Percentiles rank a stretch among this genome's conserved stretches.
phyloP scores from a whole-genome alignment of 2,888 invertebrate species.

The Ormyrus nitidulus region DNA sequence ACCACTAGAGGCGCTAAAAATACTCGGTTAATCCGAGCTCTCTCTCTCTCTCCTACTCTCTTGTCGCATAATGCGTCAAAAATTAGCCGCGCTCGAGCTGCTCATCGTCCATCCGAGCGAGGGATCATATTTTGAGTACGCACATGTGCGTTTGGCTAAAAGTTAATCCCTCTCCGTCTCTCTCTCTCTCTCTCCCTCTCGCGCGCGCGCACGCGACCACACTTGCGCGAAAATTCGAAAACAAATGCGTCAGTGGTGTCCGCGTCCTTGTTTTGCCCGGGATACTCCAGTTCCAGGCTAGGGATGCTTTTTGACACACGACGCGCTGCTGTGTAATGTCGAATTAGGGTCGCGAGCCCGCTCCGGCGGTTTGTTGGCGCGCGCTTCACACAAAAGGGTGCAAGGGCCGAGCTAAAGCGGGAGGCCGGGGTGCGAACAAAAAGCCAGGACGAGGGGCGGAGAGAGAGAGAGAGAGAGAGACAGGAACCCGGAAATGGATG shows the following conservation, averaged over 20 bases:
- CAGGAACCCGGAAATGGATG: no score
- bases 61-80: no score
- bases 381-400: slow-evolving; percentile 3
- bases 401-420: not conserved
- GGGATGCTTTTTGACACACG: slow-evolving; percentile 29
- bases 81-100: no score
- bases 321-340: slow-evolving; percentile 23
- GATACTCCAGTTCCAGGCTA: not conserved
- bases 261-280: slow-evolving; percentile 6
- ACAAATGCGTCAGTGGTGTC: slow-evolving; percentile 26
- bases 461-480: slow-evolving; percentile 12
- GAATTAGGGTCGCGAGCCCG: slow-evolving; percentile 45
- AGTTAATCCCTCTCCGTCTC: slow-evolving; percentile 1
- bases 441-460: not conserved
- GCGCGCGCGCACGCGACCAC: not conserved
- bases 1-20: not conserved
- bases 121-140: not conserved
- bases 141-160: not conserved
- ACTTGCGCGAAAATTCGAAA: slow-evolving; percentile 38
- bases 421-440: not conserved
- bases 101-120: not conserved
- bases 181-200: not conserved
- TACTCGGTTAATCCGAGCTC: not conserved
- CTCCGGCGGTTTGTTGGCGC: slow-evolving; percentile 18
- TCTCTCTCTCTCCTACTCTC: not conserved